These are phyloP conservation scores for Ageneiosus marmoratus DNA, from an alignment of 2,113 vertebrate species.

Conservation along the genomic window DNA sequence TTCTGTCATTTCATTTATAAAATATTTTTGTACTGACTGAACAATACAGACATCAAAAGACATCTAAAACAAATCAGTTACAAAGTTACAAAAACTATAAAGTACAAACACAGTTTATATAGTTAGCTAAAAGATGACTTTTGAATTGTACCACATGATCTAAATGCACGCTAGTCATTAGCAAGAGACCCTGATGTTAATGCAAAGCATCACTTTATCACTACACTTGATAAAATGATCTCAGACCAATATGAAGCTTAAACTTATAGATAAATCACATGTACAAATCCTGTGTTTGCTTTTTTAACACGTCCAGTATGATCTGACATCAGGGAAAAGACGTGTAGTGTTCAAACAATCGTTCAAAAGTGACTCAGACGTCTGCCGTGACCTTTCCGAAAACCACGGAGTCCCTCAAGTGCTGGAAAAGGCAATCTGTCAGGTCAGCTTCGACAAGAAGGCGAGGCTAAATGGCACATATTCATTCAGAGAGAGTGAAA, in stretches of 20 bases:
- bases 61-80: no score
- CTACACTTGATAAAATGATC: neutral
- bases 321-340: neutral
- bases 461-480: slow-evolving; percentile 30
- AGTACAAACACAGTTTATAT: neutral
- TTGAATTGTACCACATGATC: neutral
- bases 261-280: neutral
- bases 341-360: slow-evolving; percentile 37
- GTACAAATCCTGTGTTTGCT: neutral
- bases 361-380: neutral
- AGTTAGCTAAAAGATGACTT: no score
- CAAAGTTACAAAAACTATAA: no score
- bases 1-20: no score
- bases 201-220: neutral
- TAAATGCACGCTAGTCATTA: neutral
- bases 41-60: no score
- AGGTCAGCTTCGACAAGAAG: slow-evolving; percentile 10
- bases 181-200: neutral
- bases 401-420: slow-evolving; percentile 34
- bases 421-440: slow-evolving; percentile 46
- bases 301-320: slow-evolving; percentile 10
- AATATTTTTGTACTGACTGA: no score
- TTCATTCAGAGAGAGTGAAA: slow-evolving; percentile 36
- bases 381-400: slow-evolving; percentile 33
- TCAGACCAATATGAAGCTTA: neutral